These are phyloP conservation scores for Dicycla oo DNA, from an alignment of 2,888 invertebrate genomes.

Conservation along the genomic window DNA sequence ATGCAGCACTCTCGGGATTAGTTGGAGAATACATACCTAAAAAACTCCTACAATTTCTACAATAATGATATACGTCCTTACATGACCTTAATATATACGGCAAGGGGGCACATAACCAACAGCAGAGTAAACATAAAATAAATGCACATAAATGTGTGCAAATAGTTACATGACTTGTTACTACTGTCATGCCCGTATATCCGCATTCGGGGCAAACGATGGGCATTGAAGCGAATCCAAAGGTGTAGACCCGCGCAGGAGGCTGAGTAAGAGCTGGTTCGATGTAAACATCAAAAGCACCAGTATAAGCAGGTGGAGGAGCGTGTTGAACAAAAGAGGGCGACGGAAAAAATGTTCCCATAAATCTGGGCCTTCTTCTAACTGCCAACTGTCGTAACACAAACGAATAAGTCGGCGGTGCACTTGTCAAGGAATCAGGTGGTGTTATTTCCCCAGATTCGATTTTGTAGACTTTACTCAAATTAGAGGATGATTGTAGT, in stretches of 20 bases:
- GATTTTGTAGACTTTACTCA: slow-evolving; percentile 38
- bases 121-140: slow-evolving; percentile 83
- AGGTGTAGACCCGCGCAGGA: slow-evolving; percentile 76
- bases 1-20: slow-evolving; percentile 72
- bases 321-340: slow-evolving; percentile 85
- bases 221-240: slow-evolving; percentile 81
- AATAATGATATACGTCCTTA: slow-evolving; percentile 87
- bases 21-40: slow-evolving; percentile 87
- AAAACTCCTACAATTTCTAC: slow-evolving; percentile 82
- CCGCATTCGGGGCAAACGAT: slow-evolving; percentile 85
- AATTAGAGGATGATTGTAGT: slow-evolving; percentile 42
- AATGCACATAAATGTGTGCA: slow-evolving; percentile 86
- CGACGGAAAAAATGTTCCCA: slow-evolving; percentile 86
- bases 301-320: slow-evolving; percentile 85
- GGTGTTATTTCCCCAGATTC: slow-evolving; percentile 75
- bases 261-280: slow-evolving; percentile 77
- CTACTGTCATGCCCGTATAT: slow-evolving; percentile 79
- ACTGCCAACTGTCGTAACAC: slow-evolving; percentile 83
- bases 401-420: slow-evolving; percentile 87
- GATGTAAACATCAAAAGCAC: slow-evolving; percentile 85
- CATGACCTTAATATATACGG: slow-evolving; percentile 86
- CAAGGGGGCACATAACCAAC: slow-evolving; percentile 86
- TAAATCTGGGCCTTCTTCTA: slow-evolving; percentile 80
- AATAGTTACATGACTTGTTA: slow-evolving; percentile 79
- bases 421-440: slow-evolving; percentile 83